Conservation (phyloP, 2,797 vertebrate genomes). For the Sebastes minor region DNA sequence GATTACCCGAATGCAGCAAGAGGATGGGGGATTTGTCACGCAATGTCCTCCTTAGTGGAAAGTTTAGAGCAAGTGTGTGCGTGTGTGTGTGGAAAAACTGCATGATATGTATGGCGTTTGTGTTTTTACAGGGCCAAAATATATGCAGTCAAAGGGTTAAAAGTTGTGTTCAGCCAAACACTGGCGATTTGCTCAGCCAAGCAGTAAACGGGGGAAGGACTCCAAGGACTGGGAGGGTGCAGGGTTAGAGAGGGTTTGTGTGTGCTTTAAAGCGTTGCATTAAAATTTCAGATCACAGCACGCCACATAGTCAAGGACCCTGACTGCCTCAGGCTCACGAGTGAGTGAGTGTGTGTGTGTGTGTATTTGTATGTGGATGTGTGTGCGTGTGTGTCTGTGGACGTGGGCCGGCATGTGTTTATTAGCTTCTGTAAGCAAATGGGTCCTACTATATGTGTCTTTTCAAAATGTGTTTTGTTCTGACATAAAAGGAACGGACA, state of each 20-base stretch:
- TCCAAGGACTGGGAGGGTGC: constrained; percentile 82
- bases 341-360: constrained; percentile 42
- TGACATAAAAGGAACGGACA: constrained; percentile 62
- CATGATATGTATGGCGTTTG: constrained; percentile 62
- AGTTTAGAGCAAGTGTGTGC: constrained; percentile 56
- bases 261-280: constrained; percentile 83
- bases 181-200: constrained; percentile 83
- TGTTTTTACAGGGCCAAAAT: constrained; percentile 64
- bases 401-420: constrained; percentile 73
- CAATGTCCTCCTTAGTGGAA: constrained; percentile 76
- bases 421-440: constrained; percentile 77
- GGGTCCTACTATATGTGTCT: constrained; percentile 61
- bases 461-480: constrained; percentile 61
- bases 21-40: constrained; percentile 78
- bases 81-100: constrained; percentile 18
- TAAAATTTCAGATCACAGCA: constrained; percentile 85
- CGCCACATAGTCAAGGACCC: constrained; percentile 84
- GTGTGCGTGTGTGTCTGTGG: constrained; percentile 11
- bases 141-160: constrained; percentile 80
- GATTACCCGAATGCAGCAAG: constrained; percentile 76
- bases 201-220: constrained; percentile 82
- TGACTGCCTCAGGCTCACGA: constrained; percentile 79
- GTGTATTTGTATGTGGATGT: neutral
- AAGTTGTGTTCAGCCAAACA: constrained; percentile 82
- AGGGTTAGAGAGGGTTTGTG: constrained; percentile 82